phyloP scores from a whole-genome alignment of 2,797 vertebrate species.

The Chloroceryle amazona region DNA sequence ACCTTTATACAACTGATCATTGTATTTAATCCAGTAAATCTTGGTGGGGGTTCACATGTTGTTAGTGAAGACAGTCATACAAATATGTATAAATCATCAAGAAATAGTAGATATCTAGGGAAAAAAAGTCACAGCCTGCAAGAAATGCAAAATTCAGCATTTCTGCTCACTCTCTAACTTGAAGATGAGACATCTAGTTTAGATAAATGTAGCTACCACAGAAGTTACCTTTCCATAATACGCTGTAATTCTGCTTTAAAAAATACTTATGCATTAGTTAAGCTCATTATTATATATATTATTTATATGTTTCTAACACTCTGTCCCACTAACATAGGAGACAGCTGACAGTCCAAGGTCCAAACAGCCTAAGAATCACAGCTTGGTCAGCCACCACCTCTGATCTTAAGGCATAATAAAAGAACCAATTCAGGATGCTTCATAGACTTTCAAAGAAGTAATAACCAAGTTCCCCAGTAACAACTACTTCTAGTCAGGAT shows the following conservation, averaged over 20 bases:
- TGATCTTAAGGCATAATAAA: not conserved
- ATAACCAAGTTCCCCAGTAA: not conserved
- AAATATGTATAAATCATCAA: not conserved
- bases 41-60: not conserved
- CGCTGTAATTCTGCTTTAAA: not conserved
- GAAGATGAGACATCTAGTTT: not conserved
- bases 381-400: not conserved
- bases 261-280: not conserved
- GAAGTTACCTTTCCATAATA: not conserved
- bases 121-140: not conserved
- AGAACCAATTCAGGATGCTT: not conserved
- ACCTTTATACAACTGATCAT: not conserved
- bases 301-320: no score
- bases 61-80: not conserved
- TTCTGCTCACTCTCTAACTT: not conserved
- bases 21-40: not conserved
- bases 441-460: not conserved
- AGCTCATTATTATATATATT: not conserved
- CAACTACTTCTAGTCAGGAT: not conserved
- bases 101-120: not conserved
- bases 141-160: not conserved
- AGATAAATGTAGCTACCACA: not conserved
- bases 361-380: not conserved
- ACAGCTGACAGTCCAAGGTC: not conserved
- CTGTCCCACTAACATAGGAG: not conserved